Conservation (phyloP, 2,888 invertebrate species). For the Eupithecia pulchellata region DNA sequence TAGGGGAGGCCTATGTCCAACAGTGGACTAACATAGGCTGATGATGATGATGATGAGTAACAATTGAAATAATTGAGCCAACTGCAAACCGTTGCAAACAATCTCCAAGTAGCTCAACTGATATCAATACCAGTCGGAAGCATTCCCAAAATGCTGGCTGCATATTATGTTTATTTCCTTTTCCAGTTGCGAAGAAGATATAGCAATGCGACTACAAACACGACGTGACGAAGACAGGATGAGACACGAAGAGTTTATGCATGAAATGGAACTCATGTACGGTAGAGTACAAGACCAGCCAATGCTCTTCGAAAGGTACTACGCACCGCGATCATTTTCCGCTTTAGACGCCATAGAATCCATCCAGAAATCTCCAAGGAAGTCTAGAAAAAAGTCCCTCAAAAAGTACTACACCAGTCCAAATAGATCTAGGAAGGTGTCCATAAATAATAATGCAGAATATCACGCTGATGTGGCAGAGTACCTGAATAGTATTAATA, state of each 20-base stretch:
- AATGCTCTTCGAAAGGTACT: constrained; percentile 89
- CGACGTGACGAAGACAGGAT: constrained; percentile 89
- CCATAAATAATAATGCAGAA: constrained; percentile 71
- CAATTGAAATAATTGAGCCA: too few species aligned
- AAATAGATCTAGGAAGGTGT: constrained; percentile 68
- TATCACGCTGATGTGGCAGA: constrained; percentile 68
- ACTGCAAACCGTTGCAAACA: too few species aligned
- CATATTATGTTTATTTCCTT: not conserved
- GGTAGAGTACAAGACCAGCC: constrained; percentile 89
- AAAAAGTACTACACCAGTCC: constrained; percentile 65
- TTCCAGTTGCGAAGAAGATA: constrained; percentile 87
- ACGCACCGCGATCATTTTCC: constrained; percentile 82
- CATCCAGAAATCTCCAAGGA: constrained; percentile 66
- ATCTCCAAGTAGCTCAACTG: too few species aligned
- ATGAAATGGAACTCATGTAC: constrained; percentile 90
- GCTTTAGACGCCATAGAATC: constrained; percentile 63
- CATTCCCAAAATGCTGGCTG: too few species aligned
- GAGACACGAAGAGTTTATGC: constrained; percentile 87
- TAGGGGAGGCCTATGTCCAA: too few species aligned
- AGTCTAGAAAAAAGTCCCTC: constrained; percentile 63
- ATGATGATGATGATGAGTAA: too few species aligned
- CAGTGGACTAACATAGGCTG: too few species aligned
- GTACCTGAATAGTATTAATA: constrained; percentile 70
- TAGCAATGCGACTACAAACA: constrained; percentile 87
- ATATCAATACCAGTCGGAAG: too few species aligned